Evolutionary conservation across 2,797 vertebrate species (phyloP).

Genomic region (Lithobates sylvaticus): DNA sequence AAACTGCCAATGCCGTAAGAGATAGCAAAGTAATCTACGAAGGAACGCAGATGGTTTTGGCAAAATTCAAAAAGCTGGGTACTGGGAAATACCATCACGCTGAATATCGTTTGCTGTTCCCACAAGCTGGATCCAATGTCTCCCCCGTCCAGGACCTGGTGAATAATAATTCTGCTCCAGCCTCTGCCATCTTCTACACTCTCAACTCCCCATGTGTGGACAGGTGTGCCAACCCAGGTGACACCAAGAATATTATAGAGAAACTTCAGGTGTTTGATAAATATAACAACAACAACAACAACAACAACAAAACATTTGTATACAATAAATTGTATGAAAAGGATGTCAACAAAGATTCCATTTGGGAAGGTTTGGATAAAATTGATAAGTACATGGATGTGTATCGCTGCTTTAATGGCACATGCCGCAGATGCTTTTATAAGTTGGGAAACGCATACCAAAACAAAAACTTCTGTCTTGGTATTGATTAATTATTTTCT

Average conservation of each 20-base stretch:
- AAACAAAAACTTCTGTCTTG: too few relatives aligned
- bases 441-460: too few relatives aligned
- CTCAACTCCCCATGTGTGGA: conserved; percentile 12
- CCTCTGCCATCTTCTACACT: conserved; percentile 16
- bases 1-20: neutral
- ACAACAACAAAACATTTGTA: too few relatives aligned
- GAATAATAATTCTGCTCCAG: neutral
- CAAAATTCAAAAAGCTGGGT: neutral
- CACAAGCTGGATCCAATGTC: too few relatives aligned
- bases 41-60: conserved; percentile 15
- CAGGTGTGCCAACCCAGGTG: neutral
- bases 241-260: neutral
- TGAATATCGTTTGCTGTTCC: conserved; percentile 22
- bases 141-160: neutral
- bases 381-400: too few relatives aligned
- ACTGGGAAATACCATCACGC: neutral
- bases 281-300: too few relatives aligned
- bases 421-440: too few relatives aligned
- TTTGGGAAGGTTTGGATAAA: too few relatives aligned
- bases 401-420: too few relatives aligned
- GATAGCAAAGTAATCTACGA: neutral
- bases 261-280: neutral
- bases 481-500: too few relatives aligned
- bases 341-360: too few relatives aligned
- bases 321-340: too few relatives aligned